Evolutionary conservation across 2,888 invertebrate species (phyloP), one percentile per base, ranked within the genome.

Genomic region (Timema podura): DNA sequence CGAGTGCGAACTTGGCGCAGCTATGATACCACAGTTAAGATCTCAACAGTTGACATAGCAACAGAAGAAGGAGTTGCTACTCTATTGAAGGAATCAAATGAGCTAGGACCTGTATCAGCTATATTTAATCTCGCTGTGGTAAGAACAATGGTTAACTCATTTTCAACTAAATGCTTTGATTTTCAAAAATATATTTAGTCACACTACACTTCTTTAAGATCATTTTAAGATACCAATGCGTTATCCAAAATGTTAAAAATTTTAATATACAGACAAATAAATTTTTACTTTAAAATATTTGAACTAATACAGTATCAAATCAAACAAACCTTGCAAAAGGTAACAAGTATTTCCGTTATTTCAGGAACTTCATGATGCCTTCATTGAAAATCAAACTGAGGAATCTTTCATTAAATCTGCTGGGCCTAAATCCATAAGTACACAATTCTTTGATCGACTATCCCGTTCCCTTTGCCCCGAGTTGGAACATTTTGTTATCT

Each of bases 41-140:
- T 96, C 0, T 89, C 90, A 2, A 89, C 87, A 6, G 68, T n/a
- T n/a, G 91, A 96, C 79, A 87, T 92, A 8, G 88, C 90, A 0
- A 89, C 88, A 0, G 81, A 84, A 65, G 80, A 85, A 7, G 94
- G 94, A 0, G 92, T 93, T 72, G 84, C 85, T 68, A 78, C 82
- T n/a, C 85, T 96, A 74, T 78, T 97, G 0, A 82, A 84, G 67
- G 85, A 87, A 77, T 89, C 92, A 0, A 81, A 81, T 48, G 75
- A 83, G 0, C 79, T 91, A 75, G 93, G 89, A 0, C 87, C 87
- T 2, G 87, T 96, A 13, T 91, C 90, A 45, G 95, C 91, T 30
- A 89, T 97, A 67, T 96, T 96, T 83, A 95, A 97, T 80, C 83
- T 96, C 73, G 96, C 96, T 6, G 94, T 94, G 76, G 87, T 87